Evolutionary conservation across 2,113 vertebrate genomes (phyloP), one percentile per base, ranked within the genome.

Genomic region (Carollia perspicillata): DNA sequence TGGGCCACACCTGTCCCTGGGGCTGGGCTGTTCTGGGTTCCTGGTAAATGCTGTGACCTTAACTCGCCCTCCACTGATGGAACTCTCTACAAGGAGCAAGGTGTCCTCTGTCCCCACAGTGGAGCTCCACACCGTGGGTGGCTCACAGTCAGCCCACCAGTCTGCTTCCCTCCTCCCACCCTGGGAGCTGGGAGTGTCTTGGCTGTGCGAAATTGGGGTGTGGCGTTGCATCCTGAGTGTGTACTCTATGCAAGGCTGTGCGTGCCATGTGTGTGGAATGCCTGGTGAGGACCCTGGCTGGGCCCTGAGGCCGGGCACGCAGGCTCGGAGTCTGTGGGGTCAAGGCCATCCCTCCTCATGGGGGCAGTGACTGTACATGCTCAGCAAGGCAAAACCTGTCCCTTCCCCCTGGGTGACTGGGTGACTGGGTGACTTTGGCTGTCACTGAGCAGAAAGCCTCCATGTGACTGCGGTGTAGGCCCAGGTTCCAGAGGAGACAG

Each of bases 11-110:
- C 47, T 26, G 13, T 3, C 20, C 30, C 60, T 0, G 0, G 0
- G 17, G 53, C 8, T 3, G 12, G n/a, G 11, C 18, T 33, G 9
- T 2, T 23, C 58, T 1, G 9, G 7, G 0, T 3, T 60, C 47
- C 66, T 7, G 20, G 30, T n/a, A 16, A 44, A 37, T 4, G 14
- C 26, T 20, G 28, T 4, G 47, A 37, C 28, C 9, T 3, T 9
- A 35, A 2, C 2, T 0, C 8, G 11, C 53, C 9, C 13, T n/a
- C 13, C 2, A 5, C 16, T 1, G 12, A 58, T 17, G 28, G 5
- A 28, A 12, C 30, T 18, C 1, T 3, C 8, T 10, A 2, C 6
- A 6, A 18, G 28, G 9, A 30, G 6, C 6, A 4, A 16, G 9
- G 26, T 2, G 8, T 4, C 13, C 8, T 12, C 37, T 28, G 30